phyloP scores from a whole-genome alignment of 2,888 invertebrate genomes.

The Shargacucullia verbasci region DNA sequence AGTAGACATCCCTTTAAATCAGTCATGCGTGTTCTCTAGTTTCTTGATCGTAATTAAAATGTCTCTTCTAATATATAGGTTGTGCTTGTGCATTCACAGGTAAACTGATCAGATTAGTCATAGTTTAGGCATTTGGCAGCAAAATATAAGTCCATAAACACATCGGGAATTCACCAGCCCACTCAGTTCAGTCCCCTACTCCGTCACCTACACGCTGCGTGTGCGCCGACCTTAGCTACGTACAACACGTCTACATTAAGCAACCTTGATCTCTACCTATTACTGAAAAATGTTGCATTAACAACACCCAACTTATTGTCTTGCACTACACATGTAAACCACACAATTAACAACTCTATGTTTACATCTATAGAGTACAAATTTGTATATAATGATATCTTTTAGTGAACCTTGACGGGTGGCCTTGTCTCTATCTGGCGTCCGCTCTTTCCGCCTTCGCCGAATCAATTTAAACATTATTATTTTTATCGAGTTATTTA shows the following conservation, averaged over 20 bases:
- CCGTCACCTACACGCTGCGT: conserved; percentile 17
- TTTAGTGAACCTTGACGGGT: conserved; percentile 79
- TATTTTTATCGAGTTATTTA: conserved; percentile 75
- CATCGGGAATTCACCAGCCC: conserved; percentile 30
- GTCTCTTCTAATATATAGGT: conserved; percentile 1
- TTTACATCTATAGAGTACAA: conserved; percentile 55
- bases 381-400: conserved; percentile 58
- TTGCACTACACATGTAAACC: conserved; percentile 63
- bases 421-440: conserved; percentile 86
- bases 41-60: conserved; percentile 16
- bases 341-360: conserved; percentile 66
- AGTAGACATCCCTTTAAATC: conserved; percentile 13
- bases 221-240: conserved; percentile 57
- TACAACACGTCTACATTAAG: conserved; percentile 55
- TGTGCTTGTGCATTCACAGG: conserved; percentile 7
- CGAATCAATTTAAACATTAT: conserved; percentile 85
- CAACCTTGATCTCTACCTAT: conserved; percentile 86
- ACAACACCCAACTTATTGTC: conserved; percentile 83
- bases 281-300: conserved; percentile 87
- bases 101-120: conserved; percentile 27
- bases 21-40: conserved; percentile 23
- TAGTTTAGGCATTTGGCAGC: conserved; percentile 30
- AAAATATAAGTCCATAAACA: conserved; percentile 31
- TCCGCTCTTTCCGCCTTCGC: conserved; percentile 88
- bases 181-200: conserved; percentile 26